Percentiles rank a stretch among this genome's conserved stretches.
These are phyloP conservation scores for Cnemophilus loriae DNA, from an alignment of 2,113 vertebrate genomes.

Conservation along the genomic window DNA sequence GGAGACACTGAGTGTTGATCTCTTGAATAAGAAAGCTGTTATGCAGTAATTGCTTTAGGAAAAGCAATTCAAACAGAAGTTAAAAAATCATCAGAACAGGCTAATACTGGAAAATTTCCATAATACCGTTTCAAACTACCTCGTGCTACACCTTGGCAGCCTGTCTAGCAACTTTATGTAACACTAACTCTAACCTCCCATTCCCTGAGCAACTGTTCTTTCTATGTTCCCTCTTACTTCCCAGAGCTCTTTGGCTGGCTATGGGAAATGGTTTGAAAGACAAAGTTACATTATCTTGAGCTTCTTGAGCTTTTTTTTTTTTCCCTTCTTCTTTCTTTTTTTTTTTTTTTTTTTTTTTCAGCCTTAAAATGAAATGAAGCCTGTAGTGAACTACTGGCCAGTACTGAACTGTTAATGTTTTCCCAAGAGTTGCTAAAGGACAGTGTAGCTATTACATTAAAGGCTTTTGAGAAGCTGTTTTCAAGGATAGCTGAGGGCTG, in stretches of 20 bases:
- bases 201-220: not conserved
- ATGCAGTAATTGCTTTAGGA: not conserved
- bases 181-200: not conserved
- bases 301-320: too few relatives aligned
- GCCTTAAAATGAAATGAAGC: not conserved
- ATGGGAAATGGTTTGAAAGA: not conserved
- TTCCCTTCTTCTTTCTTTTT: rapidly evolving
- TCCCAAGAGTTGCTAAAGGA: not conserved
- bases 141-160: not conserved
- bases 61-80: not conserved
- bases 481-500: not conserved
- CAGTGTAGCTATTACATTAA: not conserved
- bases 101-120: not conserved
- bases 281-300: not conserved
- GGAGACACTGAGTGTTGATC: not conserved
- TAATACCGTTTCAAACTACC: not conserved
- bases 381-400: not conserved
- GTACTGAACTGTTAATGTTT: not conserved
- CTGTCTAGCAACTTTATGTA: not conserved
- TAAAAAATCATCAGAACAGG: not conserved
- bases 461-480: not conserved
- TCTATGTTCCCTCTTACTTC: not conserved
- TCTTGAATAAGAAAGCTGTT: not conserved
- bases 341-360: rapidly evolving
- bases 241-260: not conserved